Conservation (phyloP, 2,113 vertebrate genomes). For the Panthera leo region DNA sequence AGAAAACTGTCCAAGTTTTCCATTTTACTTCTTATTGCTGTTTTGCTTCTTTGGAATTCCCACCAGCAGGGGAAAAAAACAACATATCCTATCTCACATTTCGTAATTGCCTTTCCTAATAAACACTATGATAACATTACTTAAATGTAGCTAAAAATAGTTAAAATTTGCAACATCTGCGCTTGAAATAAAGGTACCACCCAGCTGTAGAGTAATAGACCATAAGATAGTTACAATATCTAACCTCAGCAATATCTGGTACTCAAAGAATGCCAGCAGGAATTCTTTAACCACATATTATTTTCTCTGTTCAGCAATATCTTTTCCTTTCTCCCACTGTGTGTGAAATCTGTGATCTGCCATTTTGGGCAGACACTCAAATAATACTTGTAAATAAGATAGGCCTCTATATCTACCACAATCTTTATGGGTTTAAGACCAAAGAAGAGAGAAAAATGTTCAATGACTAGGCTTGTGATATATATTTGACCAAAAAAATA, state of each 20-base stretch:
- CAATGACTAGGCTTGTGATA: background rate
- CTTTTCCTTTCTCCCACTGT: background rate
- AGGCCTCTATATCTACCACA: background rate
- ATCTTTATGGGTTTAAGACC: background rate
- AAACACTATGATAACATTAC: background rate
- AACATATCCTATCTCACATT: background rate
- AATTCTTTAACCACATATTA: background rate
- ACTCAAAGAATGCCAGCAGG: background rate
- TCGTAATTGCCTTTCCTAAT: background rate
- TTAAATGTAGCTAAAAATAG: background rate
- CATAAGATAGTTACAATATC: background rate
- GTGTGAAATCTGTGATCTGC: background rate
- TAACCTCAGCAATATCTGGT: background rate
- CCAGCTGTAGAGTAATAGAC: background rate
- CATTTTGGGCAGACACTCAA: background rate
- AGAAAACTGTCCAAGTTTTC: background rate
- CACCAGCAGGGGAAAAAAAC: background rate
- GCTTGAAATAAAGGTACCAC: conserved; percentile 22
- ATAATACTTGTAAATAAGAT: background rate
- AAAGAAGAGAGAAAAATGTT: background rate
- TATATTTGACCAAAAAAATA: background rate
- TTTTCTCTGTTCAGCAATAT: background rate
- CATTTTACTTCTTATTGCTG: background rate
- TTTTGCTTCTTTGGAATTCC: conserved; percentile 2
- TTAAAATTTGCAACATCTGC: background rate